Conservation (phyloP, 2,113 vertebrate genomes). For the Apodemus sylvaticus region DNA sequence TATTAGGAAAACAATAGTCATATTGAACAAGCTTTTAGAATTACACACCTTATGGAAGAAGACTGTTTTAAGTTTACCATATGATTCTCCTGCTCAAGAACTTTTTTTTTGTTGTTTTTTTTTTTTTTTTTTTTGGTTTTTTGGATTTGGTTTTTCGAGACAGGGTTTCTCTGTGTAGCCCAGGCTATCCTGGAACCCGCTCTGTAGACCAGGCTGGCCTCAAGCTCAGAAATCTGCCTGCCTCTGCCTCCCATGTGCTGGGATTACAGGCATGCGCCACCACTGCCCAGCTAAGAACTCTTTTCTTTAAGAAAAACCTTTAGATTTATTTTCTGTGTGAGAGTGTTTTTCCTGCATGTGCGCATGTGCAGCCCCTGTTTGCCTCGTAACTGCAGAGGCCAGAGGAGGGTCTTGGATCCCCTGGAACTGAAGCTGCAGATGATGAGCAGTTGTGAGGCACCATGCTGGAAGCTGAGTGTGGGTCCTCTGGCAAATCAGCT, state of each 20-base stretch:
- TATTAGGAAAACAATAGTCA: constrained; percentile 37
- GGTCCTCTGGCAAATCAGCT: background rate
- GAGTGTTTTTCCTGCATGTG: background rate
- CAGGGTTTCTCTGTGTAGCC: too few species aligned
- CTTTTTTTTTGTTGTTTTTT: too few species aligned
- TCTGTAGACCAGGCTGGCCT: too few species aligned
- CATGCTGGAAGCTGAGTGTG: background rate
- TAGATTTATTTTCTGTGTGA: background rate
- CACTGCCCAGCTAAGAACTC: too few species aligned
- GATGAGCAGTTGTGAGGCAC: background rate
- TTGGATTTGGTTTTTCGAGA: too few species aligned
- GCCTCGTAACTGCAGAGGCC: background rate
- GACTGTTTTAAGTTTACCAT: background rate
- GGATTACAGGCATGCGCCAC: too few species aligned
- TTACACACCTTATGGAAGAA: background rate
- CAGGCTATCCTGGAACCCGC: too few species aligned
- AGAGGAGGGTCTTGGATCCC: background rate
- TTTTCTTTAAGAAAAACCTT: background rate
- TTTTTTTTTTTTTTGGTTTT: too few species aligned
- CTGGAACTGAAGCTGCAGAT: background rate
- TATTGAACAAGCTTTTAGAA: constrained; percentile 14
- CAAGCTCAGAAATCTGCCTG: too few species aligned
- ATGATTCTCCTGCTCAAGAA: background rate
- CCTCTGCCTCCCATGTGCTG: too few species aligned
- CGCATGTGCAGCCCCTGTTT: too few species aligned